These are phyloP conservation scores for Scotopteryx bipunctaria DNA, from an alignment of 2,888 invertebrate species.

Conservation along the genomic window DNA sequence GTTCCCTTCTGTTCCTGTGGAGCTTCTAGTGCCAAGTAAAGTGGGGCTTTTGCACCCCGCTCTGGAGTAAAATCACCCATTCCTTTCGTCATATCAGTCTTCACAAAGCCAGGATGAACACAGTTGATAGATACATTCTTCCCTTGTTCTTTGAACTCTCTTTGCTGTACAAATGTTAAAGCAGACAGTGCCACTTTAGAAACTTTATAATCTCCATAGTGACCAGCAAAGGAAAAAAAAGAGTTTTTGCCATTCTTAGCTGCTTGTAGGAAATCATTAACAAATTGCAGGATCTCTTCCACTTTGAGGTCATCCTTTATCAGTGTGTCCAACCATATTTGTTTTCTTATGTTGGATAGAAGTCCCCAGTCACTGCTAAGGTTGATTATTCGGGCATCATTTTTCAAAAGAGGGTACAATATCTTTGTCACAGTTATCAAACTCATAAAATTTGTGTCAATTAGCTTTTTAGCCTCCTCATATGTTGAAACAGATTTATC, in stretches of 20 bases:
- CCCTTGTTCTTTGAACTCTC: slow-evolving; percentile 74
- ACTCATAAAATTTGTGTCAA: slow-evolving; percentile 88
- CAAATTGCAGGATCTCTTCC: slow-evolving; percentile 78
- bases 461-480: slow-evolving; percentile 87
- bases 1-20: slow-evolving; percentile 74
- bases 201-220: slow-evolving; percentile 78
- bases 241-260: slow-evolving; percentile 73
- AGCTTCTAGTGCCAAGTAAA: slow-evolving; percentile 73
- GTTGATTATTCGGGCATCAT: slow-evolving; percentile 90
- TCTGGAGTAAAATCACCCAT: slow-evolving; percentile 77
- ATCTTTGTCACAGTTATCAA: slow-evolving; percentile 85
- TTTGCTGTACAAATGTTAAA: slow-evolving; percentile 75
- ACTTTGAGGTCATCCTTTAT: slow-evolving; percentile 75
- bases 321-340: slow-evolving; percentile 71
- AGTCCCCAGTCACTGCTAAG: slow-evolving; percentile 86
- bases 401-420: slow-evolving; percentile 87
- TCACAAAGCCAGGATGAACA: slow-evolving; percentile 79
- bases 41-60: slow-evolving; percentile 70
- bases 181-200: slow-evolving; percentile 78
- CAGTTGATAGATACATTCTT: slow-evolving; percentile 75
- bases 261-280: slow-evolving; percentile 83
- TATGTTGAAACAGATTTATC: slow-evolving; percentile 84
- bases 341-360: slow-evolving; percentile 74
- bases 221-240: slow-evolving; percentile 72
- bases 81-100: slow-evolving; percentile 78